Percentiles rank a stretch among this genome's conserved stretches.
Conservation (phyloP, 2,888 invertebrate genomes). For the Meiosimyza platycephala region DNA sequence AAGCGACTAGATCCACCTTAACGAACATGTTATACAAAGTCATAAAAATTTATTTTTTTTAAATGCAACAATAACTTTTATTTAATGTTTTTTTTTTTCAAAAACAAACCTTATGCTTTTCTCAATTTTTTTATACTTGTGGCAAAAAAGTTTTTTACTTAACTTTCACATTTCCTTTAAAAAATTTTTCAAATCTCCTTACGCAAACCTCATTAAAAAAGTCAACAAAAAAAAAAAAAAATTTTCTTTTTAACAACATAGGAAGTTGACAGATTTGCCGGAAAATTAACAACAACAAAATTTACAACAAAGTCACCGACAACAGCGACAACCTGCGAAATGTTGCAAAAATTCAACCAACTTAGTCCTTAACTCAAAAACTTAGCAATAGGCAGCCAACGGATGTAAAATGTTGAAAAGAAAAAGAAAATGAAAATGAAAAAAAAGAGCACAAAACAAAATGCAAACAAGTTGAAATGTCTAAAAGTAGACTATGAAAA, state of each 20-base stretch:
- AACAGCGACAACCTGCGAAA: slow-evolving; percentile 16
- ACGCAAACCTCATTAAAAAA: neutral
- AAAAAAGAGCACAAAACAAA: neutral
- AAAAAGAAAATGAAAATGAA: neutral
- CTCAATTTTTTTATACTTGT: neutral
- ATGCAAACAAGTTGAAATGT: slow-evolving; percentile 21
- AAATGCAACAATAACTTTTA: too few relatives aligned
- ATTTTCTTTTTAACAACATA: slow-evolving; percentile 7
- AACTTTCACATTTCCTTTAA: neutral
- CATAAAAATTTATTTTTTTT: too few relatives aligned
- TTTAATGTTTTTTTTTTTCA: too few relatives aligned
- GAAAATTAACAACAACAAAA: slow-evolving; percentile 43
- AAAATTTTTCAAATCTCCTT: neutral
- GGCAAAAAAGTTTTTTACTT: neutral
- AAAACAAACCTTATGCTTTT: too few relatives aligned
- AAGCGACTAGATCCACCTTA: too few relatives aligned
- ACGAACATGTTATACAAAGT: too few relatives aligned
- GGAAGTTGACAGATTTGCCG: slow-evolving; percentile 44
- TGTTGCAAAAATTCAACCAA: slow-evolving; percentile 11
- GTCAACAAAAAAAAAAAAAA: neutral
- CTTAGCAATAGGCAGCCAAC: neutral
- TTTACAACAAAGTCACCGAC: neutral
- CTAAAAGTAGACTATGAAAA: slow-evolving; percentile 24
- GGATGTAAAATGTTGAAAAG: neutral
- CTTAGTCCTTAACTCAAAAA: slow-evolving; percentile 2